phyloP scores from a whole-genome alignment of 2,888 invertebrate species.

The Endomychus coccineus region DNA sequence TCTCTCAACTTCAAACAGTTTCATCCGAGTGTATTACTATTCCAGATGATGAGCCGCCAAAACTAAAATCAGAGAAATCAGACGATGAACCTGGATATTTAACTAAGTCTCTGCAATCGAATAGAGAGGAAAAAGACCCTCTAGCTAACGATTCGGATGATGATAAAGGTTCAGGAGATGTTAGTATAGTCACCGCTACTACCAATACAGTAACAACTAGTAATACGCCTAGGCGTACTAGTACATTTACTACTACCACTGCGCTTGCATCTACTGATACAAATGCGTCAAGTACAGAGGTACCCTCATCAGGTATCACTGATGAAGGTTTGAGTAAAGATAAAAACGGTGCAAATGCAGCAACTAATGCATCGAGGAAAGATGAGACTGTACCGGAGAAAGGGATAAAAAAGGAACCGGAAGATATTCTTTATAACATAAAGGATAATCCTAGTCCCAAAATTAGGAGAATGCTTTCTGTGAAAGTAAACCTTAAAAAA shows the following conservation, averaged over 20 bases:
- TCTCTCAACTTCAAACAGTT: conserved; percentile 32
- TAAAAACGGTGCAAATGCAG: conserved; percentile 1
- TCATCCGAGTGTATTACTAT: conserved; percentile 37
- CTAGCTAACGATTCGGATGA: neutral
- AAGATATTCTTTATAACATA: conserved; percentile 18
- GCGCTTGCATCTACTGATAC: no score
- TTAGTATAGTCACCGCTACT: neutral
- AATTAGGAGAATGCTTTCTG: conserved; percentile 23
- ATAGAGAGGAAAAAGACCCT: conserved; percentile 7
- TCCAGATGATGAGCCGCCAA: conserved; percentile 31
- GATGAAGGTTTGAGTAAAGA: neutral
- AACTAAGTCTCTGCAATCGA: neutral
- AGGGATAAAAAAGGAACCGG: conserved; percentile 13
- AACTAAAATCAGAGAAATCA: neutral
- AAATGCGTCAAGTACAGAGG: no score
- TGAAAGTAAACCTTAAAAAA: conserved; percentile 22
- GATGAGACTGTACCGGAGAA: conserved; percentile 5
- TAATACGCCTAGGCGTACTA: no score
- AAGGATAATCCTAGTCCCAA: conserved; percentile 18
- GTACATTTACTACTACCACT: no score
- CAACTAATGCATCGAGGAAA: conserved; percentile 1
- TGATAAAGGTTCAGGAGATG: neutral
- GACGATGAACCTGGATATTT: conserved; percentile 14
- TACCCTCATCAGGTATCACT: neutral
- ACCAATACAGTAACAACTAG: neutral